These are phyloP conservation scores for Idaea straminata DNA, from an alignment of 2,888 invertebrate species.

Conservation along the genomic window DNA sequence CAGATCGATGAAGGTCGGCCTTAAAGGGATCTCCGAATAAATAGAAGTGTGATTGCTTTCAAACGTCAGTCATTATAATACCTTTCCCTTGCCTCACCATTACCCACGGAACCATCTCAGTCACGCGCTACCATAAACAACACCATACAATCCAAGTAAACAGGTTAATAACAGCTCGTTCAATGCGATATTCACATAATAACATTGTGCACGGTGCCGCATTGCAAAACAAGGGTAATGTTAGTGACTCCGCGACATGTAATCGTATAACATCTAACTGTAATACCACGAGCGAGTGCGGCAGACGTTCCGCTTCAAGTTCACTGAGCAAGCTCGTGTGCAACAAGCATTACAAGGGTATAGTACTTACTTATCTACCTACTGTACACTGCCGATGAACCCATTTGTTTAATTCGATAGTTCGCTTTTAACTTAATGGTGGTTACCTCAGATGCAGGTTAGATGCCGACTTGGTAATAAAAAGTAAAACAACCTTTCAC, in stretches of 20 bases:
- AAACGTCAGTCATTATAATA: background rate
- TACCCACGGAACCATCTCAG: background rate
- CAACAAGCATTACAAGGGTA: conserved; percentile 36
- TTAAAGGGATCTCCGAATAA: too few species aligned
- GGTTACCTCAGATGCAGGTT: background rate
- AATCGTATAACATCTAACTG: conserved; percentile 19
- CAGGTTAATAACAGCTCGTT: background rate
- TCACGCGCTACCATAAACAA: background rate
- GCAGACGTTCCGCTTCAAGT: conserved; percentile 39
- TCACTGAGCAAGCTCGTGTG: conserved; percentile 42
- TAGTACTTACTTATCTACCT: conserved; percentile 10
- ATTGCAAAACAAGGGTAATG: conserved; percentile 4
- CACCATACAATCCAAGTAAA: background rate
- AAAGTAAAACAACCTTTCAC: background rate
- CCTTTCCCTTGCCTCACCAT: background rate
- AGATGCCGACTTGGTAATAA: too few species aligned
- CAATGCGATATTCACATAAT: background rate
- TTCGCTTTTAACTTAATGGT: conserved; percentile 24
- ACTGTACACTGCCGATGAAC: conserved; percentile 15
- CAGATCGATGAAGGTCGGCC: too few species aligned
- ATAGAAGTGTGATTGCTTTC: background rate
- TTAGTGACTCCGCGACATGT: background rate
- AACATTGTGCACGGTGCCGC: background rate
- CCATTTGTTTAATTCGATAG: conserved; percentile 35
- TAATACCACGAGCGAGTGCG: conserved; percentile 21